phyloP scores from a whole-genome alignment of 2,797 vertebrate genomes.

The Mareca strepera region DNA sequence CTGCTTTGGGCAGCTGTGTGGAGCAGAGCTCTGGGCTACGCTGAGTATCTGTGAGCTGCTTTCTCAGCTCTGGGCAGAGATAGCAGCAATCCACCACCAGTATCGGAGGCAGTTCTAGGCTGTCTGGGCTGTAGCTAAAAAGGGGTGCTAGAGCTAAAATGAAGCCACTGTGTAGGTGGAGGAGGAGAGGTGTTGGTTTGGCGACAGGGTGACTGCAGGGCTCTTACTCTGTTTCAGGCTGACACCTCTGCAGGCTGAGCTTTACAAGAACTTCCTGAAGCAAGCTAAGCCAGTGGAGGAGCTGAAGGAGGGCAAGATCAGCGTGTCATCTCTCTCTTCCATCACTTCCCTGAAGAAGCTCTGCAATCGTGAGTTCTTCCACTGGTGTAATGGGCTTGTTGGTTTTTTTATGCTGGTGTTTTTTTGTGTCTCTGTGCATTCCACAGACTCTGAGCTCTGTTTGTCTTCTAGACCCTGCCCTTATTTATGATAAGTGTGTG shows the following conservation, averaged over 20 bases:
- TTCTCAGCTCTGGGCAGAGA: not conserved
- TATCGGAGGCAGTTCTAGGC: not conserved
- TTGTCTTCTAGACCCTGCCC: slow-evolving; percentile 86
- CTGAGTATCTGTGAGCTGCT: not conserved
- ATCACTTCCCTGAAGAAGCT: slow-evolving; percentile 98
- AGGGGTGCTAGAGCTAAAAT: not conserved
- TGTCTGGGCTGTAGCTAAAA: not conserved
- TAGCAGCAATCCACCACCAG: not conserved
- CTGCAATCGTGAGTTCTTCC: slow-evolving; percentile 91
- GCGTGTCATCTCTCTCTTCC: slow-evolving; percentile 93
- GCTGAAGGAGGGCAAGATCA: slow-evolving; percentile 87
- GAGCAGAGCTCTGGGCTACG: not conserved
- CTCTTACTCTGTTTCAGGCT: slow-evolving; percentile 79
- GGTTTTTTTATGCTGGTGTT: not conserved
- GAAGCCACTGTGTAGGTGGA: not conserved
- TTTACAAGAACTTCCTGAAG: slow-evolving; percentile 91
- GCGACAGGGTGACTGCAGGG: not conserved
- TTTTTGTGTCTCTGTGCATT: not conserved
- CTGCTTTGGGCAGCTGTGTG: not conserved
- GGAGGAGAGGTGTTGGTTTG: not conserved
- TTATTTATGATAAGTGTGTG: slow-evolving; percentile 94
- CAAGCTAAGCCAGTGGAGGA: slow-evolving; percentile 92
- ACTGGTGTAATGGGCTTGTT: not conserved
- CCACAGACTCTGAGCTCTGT: not conserved
- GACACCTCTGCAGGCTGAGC: slow-evolving; percentile 89